Conservation (phyloP, 1,140 invertebrate species). For the Teleogryllus occipitalis region DNA sequence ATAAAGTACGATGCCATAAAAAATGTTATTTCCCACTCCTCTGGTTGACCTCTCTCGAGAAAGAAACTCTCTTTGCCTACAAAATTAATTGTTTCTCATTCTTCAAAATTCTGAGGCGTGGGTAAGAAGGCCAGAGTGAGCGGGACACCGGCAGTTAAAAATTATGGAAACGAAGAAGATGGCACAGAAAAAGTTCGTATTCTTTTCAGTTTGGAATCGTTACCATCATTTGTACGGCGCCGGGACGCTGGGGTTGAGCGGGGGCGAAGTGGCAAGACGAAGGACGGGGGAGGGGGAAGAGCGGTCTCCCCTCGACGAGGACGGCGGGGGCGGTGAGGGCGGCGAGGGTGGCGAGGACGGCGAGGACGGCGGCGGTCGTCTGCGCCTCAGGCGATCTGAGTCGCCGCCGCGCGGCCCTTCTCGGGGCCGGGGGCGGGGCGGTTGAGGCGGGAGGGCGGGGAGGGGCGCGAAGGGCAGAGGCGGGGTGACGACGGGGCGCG, state of each 20-base stretch:
- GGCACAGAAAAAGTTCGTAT: neutral
- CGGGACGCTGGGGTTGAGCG: neutral
- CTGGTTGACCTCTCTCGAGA: neutral
- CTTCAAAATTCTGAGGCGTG: slow-evolving; percentile 5
- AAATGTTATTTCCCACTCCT: neutral
- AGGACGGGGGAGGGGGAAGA: neutral
- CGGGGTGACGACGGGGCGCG: no score
- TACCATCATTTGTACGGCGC: neutral
- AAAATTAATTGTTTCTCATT: slow-evolving; percentile 11
- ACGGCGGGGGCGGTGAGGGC: no score
- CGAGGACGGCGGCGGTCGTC: no score
- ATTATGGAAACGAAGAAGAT: slow-evolving; percentile 1
- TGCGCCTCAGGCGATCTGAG: no score
- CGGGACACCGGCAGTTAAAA: neutral
- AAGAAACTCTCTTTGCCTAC: slow-evolving; percentile 7
- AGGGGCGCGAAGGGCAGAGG: no score
- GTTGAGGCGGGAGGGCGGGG: no score
- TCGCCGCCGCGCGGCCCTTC: no score
- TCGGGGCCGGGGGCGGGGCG: no score
- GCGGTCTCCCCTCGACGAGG: no score
- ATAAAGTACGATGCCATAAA: neutral
- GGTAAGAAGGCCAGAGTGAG: neutral
- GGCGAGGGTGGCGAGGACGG: no score
- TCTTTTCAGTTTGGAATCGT: neutral
- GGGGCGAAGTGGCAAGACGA: neutral